Evolutionary conservation across 2,797 vertebrate species (phyloP).

Genomic region (Salmo trutta): DNA sequence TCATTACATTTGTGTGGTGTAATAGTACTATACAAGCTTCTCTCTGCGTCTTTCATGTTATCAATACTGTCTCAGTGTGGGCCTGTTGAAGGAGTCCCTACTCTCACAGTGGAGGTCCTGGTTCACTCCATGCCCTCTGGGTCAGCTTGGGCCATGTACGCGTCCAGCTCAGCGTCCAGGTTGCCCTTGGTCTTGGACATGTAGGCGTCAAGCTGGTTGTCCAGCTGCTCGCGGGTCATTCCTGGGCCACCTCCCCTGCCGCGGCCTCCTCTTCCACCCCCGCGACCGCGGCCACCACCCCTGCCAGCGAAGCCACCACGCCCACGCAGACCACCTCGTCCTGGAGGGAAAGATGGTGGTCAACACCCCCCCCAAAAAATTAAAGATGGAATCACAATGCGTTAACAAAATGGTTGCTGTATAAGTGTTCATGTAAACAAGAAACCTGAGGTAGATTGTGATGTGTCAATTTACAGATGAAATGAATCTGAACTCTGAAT

Average conservation of each 20-base stretch:
- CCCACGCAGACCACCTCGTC: constrained; percentile 86
- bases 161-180: constrained; percentile 93
- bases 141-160: constrained; percentile 97
- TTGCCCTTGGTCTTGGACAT: constrained; percentile 99
- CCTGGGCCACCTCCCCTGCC: constrained; percentile 75
- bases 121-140: constrained; percentile 86
- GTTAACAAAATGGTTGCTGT: too few relatives aligned
- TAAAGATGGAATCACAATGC: background rate
- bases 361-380: background rate
- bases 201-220: constrained; percentile 96
- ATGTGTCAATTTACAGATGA: background rate
- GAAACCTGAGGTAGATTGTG: background rate
- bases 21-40: background rate
- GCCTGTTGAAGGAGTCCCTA: background rate
- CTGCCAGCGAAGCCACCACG: constrained; percentile 84
- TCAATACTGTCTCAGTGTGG: background rate
- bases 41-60: background rate
- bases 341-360: constrained; percentile 57
- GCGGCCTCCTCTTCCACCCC: constrained; percentile 85
- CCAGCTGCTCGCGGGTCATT: constrained; percentile 91
- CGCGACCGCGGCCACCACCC: constrained; percentile 83
- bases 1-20: background rate
- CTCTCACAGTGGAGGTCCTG: background rate
- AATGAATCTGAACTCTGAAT: background rate
- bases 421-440: background rate